phyloP scores from a whole-genome alignment of 2,888 invertebrate genomes.

The Limenitis arthemis region DNA sequence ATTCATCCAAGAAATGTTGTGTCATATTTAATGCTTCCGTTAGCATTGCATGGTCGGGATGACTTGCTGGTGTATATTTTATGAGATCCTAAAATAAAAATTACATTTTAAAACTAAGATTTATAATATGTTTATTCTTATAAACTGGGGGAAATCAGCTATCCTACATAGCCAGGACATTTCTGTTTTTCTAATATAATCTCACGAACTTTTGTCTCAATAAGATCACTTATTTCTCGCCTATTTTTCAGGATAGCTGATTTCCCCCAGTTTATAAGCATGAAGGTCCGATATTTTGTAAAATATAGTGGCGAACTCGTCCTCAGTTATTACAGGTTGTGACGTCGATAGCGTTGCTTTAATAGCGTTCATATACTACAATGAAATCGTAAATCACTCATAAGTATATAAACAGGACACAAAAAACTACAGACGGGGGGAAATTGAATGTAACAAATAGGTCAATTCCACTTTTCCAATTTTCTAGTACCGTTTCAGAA shows the following conservation, averaged over 20 bases:
- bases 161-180: no score
- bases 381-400: not conserved
- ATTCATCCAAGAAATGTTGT: conserved; percentile 91
- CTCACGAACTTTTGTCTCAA: no score
- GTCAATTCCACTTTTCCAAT: no score
- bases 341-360: conserved; percentile 90
- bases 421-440: no score
- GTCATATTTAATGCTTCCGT: conserved; percentile 88
- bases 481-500: no score
- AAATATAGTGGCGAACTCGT: conserved; percentile 92
- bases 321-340: conserved; percentile 90
- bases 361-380: conserved; percentile 92
- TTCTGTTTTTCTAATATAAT: no score
- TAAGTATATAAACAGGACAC: not conserved
- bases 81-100: conserved; percentile 77
- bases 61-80: conserved; percentile 83
- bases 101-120: conserved; percentile 5
- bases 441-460: no score
- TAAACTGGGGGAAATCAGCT: no score
- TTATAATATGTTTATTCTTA: no score
- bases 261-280: no score
- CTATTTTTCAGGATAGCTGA: no score
- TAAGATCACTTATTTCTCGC: no score
- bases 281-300: conserved; percentile 93
- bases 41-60: conserved; percentile 84